These are phyloP conservation scores for Hippoglossus stenolepis DNA, from an alignment of 2,113 vertebrate species.

Conservation along the genomic window DNA sequence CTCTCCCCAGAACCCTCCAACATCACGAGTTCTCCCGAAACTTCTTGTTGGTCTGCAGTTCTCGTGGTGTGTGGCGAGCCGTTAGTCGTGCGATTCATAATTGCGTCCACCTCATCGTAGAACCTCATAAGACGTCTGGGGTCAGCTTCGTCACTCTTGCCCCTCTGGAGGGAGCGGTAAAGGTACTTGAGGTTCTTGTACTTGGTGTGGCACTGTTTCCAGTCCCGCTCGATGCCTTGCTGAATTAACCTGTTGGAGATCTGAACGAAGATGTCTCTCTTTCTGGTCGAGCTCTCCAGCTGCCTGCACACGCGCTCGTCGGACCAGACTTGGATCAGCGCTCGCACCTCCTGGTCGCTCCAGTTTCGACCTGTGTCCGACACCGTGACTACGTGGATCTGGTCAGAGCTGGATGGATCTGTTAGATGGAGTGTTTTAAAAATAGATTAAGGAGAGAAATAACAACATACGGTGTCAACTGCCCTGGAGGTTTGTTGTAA, in stretches of 20 bases:
- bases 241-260: conserved; percentile 86
- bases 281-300: conserved; percentile 89
- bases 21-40: not conserved
- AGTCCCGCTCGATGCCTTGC: conserved; percentile 88
- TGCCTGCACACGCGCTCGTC: conserved; percentile 87
- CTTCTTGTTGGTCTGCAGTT: conserved; percentile 23
- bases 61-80: conserved; percentile 14
- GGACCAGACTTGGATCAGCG: conserved; percentile 87
- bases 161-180: conserved; percentile 87
- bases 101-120: conserved; percentile 89
- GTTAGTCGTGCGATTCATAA: conserved; percentile 76
- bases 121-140: conserved; percentile 86
- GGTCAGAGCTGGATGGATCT: conserved; percentile 59
- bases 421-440: not conserved
- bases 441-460: not conserved
- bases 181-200: conserved; percentile 93
- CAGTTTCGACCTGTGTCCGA: conserved; percentile 88
- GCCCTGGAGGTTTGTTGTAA: not conserved
- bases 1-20: conserved; percentile 47
- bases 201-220: conserved; percentile 91
- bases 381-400: conserved; percentile 85
- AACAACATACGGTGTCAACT: not conserved
- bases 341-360: conserved; percentile 89
- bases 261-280: conserved; percentile 91
- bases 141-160: conserved; percentile 81